These are phyloP conservation scores for Liodrosophila aerea DNA, from an alignment of 2,888 invertebrate genomes.

Conservation along the genomic window DNA sequence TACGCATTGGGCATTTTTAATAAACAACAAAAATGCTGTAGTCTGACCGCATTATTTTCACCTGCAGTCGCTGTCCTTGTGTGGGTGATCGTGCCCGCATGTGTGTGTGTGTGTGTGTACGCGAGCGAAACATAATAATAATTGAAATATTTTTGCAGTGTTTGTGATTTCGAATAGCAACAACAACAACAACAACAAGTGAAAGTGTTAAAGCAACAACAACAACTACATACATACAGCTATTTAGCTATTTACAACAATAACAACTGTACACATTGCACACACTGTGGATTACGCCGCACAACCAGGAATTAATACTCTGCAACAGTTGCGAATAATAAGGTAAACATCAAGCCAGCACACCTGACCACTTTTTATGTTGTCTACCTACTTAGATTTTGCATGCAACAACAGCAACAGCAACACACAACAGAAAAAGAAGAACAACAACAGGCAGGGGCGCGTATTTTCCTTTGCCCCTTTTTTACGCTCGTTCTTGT, in stretches of 20 bases:
- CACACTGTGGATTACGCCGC: slow-evolving; percentile 48
- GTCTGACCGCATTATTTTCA: slow-evolving; percentile 48
- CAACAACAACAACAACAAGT: slow-evolving; percentile 42
- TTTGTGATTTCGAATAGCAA: slow-evolving; percentile 56
- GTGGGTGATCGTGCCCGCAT: slow-evolving; percentile 8
- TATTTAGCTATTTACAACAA: too few relatives aligned
- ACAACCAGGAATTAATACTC: slow-evolving; percentile 38
- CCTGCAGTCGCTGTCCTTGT: slow-evolving; percentile 44
- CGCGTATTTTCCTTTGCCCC: slow-evolving; percentile 10
- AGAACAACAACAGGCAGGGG: slow-evolving; percentile 2
- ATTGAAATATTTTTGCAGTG: slow-evolving; percentile 52
- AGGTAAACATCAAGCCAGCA: slow-evolving; percentile 36
- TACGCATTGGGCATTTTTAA: slow-evolving; percentile 41
- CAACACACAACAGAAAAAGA: background rate
- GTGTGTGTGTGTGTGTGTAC: slow-evolving; percentile 33
- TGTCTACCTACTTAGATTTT: slow-evolving; percentile 20
- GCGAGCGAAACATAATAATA: slow-evolving; percentile 57
- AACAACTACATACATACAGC: slow-evolving; percentile 27
- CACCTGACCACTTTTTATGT: slow-evolving; percentile 17
- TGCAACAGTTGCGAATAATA: slow-evolving; percentile 33
- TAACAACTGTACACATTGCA: slow-evolving; percentile 32
- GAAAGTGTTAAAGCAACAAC: slow-evolving; percentile 51
- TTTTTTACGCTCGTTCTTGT: slow-evolving; percentile 17
- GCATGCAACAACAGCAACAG: background rate
- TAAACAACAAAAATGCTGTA: slow-evolving; percentile 31